These are phyloP conservation scores for Amiota mariae DNA, from an alignment of 2,888 invertebrate genomes.

Conservation along the genomic window DNA sequence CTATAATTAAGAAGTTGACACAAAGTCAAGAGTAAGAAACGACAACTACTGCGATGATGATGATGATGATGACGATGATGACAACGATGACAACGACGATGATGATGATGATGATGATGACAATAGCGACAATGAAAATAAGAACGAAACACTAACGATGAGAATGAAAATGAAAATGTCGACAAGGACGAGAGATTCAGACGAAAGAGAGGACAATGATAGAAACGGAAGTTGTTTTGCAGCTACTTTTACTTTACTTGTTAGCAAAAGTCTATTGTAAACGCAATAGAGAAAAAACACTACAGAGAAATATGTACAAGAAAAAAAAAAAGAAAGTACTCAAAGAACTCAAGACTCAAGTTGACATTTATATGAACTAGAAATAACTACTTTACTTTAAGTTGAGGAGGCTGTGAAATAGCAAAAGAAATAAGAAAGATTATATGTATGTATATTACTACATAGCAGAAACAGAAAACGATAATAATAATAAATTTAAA, in stretches of 20 bases:
- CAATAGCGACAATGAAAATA: constrained; percentile 4
- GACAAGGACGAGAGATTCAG: constrained; percentile 37
- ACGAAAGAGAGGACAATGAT: background rate
- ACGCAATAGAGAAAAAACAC: constrained; percentile 36
- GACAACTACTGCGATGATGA: constrained; percentile 26
- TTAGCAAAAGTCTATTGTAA: constrained; percentile 52
- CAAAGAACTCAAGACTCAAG: constrained; percentile 35
- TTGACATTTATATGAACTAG: constrained; percentile 59
- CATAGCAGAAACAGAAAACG: constrained; percentile 3
- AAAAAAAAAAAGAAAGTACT: background rate
- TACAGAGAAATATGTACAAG: too few species aligned
- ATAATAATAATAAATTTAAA: constrained; percentile 24
- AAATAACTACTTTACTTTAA: constrained; percentile 39
- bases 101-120: constrained; percentile 10
- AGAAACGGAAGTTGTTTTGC: constrained; percentile 2
- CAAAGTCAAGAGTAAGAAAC: constrained; percentile 56
- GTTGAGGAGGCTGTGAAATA: constrained; percentile 31
- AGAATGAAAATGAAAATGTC: constrained; percentile 27
- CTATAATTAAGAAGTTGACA: constrained; percentile 66
- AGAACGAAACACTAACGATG: constrained; percentile 3
- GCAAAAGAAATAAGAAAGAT: background rate
- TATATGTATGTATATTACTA: background rate
- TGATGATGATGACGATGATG: constrained; percentile 57
- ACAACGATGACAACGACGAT: constrained; percentile 35
- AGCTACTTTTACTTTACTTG: constrained; percentile 49